phyloP scores from a whole-genome alignment of 2,113 vertebrate genomes.

The Otis tarda region DNA sequence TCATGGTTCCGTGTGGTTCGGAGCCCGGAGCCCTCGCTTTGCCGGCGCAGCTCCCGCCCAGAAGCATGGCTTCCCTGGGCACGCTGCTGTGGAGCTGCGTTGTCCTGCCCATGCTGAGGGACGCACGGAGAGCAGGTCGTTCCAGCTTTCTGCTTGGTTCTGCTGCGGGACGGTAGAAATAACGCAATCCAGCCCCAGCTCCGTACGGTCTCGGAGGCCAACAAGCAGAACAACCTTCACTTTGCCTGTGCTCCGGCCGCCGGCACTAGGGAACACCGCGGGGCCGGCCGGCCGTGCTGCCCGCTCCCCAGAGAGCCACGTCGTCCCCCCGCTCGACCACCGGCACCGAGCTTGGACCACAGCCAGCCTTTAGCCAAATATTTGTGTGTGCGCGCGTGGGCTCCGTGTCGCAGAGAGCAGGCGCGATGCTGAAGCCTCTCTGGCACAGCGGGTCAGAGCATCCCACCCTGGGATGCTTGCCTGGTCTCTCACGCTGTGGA shows the following conservation, averaged over 20 bases:
- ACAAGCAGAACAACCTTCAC: conserved; percentile 54
- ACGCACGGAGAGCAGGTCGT: background rate
- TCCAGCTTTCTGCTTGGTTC: conserved; percentile 40
- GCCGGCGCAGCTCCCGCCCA: background rate
- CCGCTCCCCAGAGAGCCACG: background rate
- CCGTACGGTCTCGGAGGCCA: conserved; percentile 42
- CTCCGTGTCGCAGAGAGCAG: accelerated
- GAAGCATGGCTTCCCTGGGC: too few relatives aligned
- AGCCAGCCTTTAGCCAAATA: background rate
- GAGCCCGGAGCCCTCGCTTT: background rate
- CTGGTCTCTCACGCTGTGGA: background rate
- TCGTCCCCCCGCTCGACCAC: too few relatives aligned
- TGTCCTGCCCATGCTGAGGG: conserved; percentile 22
- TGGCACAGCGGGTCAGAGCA: accelerated
- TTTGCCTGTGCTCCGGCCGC: background rate
- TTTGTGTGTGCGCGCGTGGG: background rate
- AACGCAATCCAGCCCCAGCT: conserved; percentile 57
- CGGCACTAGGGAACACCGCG: background rate
- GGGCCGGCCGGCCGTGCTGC: background rate
- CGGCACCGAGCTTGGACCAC: background rate
- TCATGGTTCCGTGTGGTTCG: accelerated
- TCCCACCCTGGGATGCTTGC: background rate
- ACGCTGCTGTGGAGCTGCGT: too few relatives aligned
- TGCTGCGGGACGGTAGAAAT: conserved; percentile 35
- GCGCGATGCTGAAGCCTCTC: background rate